Conservation (phyloP, 2,797 vertebrate genomes). For the Apogon talboti region DNA sequence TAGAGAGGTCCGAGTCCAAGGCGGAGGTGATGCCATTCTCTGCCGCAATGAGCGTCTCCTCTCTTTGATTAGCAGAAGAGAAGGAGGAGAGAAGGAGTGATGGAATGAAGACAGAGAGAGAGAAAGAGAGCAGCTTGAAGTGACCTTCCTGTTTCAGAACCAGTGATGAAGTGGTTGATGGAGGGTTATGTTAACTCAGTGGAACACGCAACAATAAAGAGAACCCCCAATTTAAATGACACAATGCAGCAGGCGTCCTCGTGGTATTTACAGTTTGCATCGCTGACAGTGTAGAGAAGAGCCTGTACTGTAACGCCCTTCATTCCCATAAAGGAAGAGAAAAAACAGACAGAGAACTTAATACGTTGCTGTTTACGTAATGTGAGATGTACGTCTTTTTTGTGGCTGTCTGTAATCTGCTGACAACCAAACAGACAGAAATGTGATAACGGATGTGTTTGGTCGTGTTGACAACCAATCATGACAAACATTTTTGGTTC, state of each 20-base stretch:
- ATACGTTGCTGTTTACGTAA: background rate
- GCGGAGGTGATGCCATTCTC: constrained; percentile 61
- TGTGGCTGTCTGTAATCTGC: too few relatives aligned
- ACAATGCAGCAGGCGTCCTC: constrained; percentile 45
- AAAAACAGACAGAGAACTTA: background rate
- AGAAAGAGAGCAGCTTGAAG: constrained; percentile 16
- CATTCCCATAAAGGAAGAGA: background rate
- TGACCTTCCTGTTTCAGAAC: constrained; percentile 37
- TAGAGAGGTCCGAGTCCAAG: constrained; percentile 54
- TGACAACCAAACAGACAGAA: too few relatives aligned
- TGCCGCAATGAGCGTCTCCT: constrained; percentile 30
- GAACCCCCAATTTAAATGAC: constrained; percentile 38
- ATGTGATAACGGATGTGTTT: too few relatives aligned
- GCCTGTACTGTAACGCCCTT: constrained; percentile 7
- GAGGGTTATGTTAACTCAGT: constrained; percentile 36
- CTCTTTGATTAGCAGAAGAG: constrained; percentile 61
- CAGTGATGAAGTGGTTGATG: constrained; percentile 55
- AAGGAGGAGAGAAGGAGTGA: constrained; percentile 34
- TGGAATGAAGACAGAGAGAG: constrained; percentile 45
- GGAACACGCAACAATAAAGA: constrained; percentile 40
- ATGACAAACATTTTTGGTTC: too few relatives aligned
- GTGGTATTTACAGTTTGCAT: constrained; percentile 50
- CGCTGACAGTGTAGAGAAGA: constrained; percentile 16
- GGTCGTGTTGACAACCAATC: too few relatives aligned
- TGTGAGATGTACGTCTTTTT: background rate